These are phyloP conservation scores for Myanophis thanlyinensis DNA, from an alignment of 2,113 vertebrate species.

Conservation along the genomic window DNA sequence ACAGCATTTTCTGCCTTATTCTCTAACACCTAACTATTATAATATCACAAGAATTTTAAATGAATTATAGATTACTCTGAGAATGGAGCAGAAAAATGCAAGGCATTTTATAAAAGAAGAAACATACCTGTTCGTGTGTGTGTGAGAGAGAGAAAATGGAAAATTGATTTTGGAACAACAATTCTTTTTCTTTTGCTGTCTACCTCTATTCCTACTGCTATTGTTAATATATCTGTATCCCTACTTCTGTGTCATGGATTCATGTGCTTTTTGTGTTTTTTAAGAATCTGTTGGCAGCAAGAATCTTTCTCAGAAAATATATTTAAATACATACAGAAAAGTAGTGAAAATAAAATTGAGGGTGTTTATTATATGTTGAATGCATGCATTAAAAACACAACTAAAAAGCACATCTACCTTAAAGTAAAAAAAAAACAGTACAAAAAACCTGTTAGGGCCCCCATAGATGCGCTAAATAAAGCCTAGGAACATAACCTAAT, in stretches of 20 bases:
- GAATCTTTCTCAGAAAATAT: background rate
- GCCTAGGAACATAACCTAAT: too few species aligned
- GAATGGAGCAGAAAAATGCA: background rate
- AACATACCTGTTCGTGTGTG: background rate
- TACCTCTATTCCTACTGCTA: background rate
- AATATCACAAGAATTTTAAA: background rate
- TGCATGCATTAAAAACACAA: background rate
- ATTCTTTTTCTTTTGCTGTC: background rate
- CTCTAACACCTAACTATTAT: background rate
- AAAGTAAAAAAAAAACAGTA: background rate
- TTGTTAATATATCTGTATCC: background rate
- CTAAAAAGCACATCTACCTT: background rate
- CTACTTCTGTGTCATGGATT: background rate
- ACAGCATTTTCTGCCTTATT: background rate
- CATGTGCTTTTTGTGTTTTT: background rate
- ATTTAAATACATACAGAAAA: background rate
- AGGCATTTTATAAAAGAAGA: background rate
- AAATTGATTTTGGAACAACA: background rate
- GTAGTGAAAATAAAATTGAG: background rate
- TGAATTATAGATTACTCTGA: background rate
- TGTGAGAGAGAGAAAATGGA: background rate
- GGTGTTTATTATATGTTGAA: background rate
- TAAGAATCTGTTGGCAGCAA: background rate
- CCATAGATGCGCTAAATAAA: background rate
- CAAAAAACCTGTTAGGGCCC: background rate